Conservation (phyloP, 2,888 invertebrate species). For the Ophonus ardosiacus region DNA sequence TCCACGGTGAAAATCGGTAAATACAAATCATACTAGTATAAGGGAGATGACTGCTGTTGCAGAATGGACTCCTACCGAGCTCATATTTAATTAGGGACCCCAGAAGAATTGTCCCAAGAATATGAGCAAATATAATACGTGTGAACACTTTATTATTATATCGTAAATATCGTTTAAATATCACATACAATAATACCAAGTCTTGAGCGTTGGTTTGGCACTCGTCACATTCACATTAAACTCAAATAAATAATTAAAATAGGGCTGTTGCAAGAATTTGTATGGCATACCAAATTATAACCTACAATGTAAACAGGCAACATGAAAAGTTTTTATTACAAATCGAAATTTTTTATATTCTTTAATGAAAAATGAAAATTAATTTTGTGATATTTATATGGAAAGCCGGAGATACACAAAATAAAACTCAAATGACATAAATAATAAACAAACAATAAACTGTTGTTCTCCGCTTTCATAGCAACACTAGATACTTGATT, state of each 20-base stretch:
- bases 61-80: conserved; percentile 27
- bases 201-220: background rate
- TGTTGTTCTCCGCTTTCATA: no score
- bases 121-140: conserved; percentile 21
- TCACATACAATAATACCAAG: background rate
- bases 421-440: no score
- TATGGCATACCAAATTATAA: no score
- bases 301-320: no score
- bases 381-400: no score
- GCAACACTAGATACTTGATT: no score
- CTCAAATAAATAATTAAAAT: background rate
- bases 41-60: conserved; percentile 22
- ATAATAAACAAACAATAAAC: no score
- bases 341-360: no score
- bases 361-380: no score
- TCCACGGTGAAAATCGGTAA: conserved; percentile 45
- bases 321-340: no score
- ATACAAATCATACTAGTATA: conserved; percentile 22
- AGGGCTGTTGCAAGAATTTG: no score
- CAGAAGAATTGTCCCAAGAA: background rate
- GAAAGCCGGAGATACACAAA: no score
- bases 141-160: conserved; percentile 5
- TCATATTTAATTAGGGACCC: conserved; percentile 45
- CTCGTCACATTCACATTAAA: background rate
- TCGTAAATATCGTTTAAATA: conserved; percentile 19